Conservation (phyloP, 1,140 invertebrate species). For the Pogonomyrmex barbatus region DNA sequence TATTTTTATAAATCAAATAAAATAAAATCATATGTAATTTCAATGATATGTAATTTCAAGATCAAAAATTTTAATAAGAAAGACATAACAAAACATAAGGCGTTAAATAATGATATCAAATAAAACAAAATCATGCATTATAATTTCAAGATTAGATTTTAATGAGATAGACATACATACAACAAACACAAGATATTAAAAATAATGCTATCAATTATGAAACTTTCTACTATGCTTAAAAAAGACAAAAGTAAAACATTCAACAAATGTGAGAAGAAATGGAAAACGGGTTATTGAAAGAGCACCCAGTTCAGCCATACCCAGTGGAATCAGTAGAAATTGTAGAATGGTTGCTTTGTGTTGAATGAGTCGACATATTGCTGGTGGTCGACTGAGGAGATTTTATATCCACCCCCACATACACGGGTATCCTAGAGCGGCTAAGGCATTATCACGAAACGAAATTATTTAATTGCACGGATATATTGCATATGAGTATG, state of each 20-base stretch:
- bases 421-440: conserved; percentile 86
- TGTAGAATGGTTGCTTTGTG: conserved; percentile 85
- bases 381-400: conserved; percentile 85
- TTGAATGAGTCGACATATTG: conserved; percentile 85
- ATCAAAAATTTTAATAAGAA: not conserved
- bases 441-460: conserved; percentile 82
- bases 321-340: conserved; percentile 86
- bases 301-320: conserved; percentile 82
- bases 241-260: conserved; percentile 12
- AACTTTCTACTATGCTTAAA: not conserved
- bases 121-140: not conserved
- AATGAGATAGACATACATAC: not conserved
- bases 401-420: conserved; percentile 85
- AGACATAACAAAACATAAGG: not conserved
- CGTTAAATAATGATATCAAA: not conserved
- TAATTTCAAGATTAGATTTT: not conserved
- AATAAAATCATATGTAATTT: not conserved
- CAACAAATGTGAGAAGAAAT: conserved; percentile 27
- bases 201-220: not conserved
- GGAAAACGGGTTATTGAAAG: conserved; percentile 56
- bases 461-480: conserved; percentile 47
- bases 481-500: conserved; percentile 7
- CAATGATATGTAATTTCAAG: not conserved
- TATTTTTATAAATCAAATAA: conserved; percentile 12
- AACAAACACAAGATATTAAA: not conserved